These are phyloP conservation scores for Balearica regulorum DNA, from an alignment of 2,797 vertebrate genomes.

Conservation along the genomic window DNA sequence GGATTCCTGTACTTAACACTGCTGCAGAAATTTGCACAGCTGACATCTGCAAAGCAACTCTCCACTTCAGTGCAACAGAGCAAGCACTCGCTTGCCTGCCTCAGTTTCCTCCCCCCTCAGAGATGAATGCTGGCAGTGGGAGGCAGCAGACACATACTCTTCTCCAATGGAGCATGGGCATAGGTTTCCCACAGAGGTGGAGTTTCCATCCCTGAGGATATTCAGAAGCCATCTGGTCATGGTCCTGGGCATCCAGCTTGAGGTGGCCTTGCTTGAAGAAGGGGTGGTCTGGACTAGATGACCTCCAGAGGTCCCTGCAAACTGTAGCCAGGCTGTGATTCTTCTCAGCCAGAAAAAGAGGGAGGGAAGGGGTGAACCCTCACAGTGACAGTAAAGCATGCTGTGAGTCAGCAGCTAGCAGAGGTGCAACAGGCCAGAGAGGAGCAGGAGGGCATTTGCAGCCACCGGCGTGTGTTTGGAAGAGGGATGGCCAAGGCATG, in stretches of 20 bases:
- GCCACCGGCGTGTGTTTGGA: not conserved
- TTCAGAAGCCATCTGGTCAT: accelerated
- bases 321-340: not conserved
- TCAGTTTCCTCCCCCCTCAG: accelerated
- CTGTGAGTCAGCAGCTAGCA: not conserved
- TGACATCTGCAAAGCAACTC: not conserved
- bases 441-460: not conserved
- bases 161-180: not conserved
- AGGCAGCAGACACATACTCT: not conserved
- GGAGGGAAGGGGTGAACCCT: not conserved
- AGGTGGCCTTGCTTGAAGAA: not conserved
- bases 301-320: not conserved
- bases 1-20: not conserved
- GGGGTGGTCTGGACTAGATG: not conserved
- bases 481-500: not conserved
- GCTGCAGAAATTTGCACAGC: not conserved
- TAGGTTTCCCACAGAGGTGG: not conserved
- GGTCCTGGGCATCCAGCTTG: not conserved
- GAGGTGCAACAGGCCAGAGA: not conserved
- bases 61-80: not conserved
- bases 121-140: not conserved
- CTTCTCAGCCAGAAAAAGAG: not conserved
- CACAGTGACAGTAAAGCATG: accelerated
- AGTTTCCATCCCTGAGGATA: not conserved
- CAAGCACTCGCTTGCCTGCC: not conserved